These are phyloP conservation scores for Sardina pilchardus DNA, from an alignment of 2,113 vertebrate genomes.

Conservation along the genomic window DNA sequence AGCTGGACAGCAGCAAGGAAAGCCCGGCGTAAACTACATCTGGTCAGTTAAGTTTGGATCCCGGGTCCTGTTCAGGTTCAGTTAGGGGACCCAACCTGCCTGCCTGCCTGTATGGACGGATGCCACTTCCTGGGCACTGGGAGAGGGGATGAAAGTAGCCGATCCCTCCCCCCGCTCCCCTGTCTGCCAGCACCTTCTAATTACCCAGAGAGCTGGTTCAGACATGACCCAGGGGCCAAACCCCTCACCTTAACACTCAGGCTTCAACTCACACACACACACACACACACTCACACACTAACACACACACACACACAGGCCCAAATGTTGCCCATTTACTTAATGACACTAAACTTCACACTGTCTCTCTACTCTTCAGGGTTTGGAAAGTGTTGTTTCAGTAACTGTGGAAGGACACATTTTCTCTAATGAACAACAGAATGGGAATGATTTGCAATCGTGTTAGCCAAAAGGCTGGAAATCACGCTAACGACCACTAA, in stretches of 20 bases:
- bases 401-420: neutral
- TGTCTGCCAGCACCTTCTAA: neutral
- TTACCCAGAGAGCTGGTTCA: neutral
- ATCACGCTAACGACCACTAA: neutral
- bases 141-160: neutral
- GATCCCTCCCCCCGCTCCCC: neutral
- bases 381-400: neutral
- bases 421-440: neutral
- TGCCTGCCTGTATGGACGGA: neutral
- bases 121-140: neutral
- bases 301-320: conserved; percentile 23
- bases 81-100: neutral
- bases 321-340: conserved; percentile 35
- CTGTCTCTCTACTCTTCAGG: neutral
- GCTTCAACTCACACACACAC: neutral
- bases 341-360: conserved; percentile 21
- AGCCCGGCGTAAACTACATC: neutral
- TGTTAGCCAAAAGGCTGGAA: neutral
- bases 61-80: neutral
- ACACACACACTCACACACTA: conserved; percentile 2
- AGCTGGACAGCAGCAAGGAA: neutral
- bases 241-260: neutral
- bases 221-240: neutral
- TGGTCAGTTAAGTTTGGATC: neutral
- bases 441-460: neutral